Evolutionary conservation across 2,888 invertebrate genomes (phyloP).

Genomic region (Hoplodrina blanda): DNA sequence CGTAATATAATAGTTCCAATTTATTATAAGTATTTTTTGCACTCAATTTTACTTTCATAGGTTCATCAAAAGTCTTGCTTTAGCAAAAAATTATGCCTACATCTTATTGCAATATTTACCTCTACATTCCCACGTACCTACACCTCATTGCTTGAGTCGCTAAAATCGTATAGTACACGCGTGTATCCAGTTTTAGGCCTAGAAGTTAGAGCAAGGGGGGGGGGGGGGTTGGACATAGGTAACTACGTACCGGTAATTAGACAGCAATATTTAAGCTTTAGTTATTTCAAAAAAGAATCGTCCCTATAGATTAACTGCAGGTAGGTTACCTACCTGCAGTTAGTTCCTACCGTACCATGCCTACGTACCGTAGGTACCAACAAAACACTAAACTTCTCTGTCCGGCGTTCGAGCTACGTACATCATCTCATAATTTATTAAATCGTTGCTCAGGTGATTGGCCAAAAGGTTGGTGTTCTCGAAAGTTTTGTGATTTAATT

Average conservation of each 20-base stretch:
- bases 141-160: not conserved
- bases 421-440: not conserved
- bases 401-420: not conserved
- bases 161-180: not conserved
- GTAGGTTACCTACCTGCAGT: too few species aligned
- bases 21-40: constrained; percentile 38
- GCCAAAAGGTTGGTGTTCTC: not conserved
- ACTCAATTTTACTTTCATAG: constrained; percentile 22
- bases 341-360: too few species aligned
- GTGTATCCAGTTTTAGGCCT: too few species aligned
- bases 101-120: not conserved
- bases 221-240: too few species aligned
- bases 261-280: too few species aligned
- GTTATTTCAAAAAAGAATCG: too few species aligned
- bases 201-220: too few species aligned
- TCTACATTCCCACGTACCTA: not conserved
- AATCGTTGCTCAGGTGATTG: not conserved
- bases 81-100: not conserved
- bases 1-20: constrained; percentile 53
- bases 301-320: not conserved
- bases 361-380: too few species aligned
- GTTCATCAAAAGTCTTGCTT: not conserved
- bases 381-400: not conserved
- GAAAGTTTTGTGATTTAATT: not conserved
- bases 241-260: too few species aligned